Base-by-base conservation (phyloP, 2,113 vertebrate species). In the Pituophis catenifer region DNA sequence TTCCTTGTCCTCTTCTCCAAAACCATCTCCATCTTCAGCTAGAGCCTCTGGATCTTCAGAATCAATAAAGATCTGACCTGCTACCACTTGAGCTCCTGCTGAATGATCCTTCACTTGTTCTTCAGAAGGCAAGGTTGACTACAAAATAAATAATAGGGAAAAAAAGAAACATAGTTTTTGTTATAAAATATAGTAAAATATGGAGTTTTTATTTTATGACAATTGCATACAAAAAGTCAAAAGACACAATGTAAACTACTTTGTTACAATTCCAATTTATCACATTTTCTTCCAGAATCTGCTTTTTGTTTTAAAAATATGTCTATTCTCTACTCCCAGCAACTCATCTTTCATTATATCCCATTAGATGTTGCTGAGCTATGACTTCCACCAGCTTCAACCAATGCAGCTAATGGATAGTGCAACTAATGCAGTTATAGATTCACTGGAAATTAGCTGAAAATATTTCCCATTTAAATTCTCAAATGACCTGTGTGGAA, bases 21-120 rank as follows among this genome's bases (percentile, higher is more conserved):
- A 94, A 91, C 54, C 94, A 1, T 98, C 97, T 93, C 97, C 96
- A 17, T 97, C 95, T 90, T 98, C 97, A 0, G 92, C 65, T 0
- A 93, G 94, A 55, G 97, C 93, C 12, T 98, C 97, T 0, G 97
- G 93, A 86, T 98, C 98, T 90, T 97, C 97, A 1, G 97, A 96
- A 89, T 98, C 97, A 94, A 98, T 96, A 95, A 98, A 97, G 94
- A 98, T 96, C 93, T 98, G 98, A 89, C 98, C 98, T 33, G 98
- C 97, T 11, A 98, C 97, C 53, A 98, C 97, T 90, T 92, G 97
- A 13, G 98, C 95, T 85, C 96, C 95, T 33, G 98, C 90, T 58
- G 97, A 97, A 57, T 96, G 97, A 21, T 98, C 98, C 93, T 99
- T 98, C 29, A 98, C 98, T 1, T 98, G 96, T 93, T 98, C 97